Evolutionary conservation across 1,140 invertebrate genomes (phyloP).

Genomic region (Acromyrmex echinatior): DNA sequence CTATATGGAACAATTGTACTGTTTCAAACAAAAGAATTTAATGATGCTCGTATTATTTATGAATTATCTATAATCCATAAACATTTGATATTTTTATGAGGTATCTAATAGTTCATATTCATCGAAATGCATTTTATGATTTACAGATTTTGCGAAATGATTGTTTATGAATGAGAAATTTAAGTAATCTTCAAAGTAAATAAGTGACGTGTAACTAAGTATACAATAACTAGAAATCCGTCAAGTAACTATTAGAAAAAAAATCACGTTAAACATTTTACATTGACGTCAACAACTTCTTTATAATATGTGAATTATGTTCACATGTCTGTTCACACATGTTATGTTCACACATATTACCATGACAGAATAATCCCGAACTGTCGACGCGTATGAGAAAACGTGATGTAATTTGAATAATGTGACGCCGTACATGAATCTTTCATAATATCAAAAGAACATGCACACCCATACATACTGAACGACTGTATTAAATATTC

Average conservation of each 20-base stretch:
- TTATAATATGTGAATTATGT: conserved; percentile 13
- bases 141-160: background rate
- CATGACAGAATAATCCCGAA: conserved; percentile 52
- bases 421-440: conserved; percentile 43
- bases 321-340: background rate
- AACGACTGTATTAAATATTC: conserved; percentile 53
- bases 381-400: conserved; percentile 42
- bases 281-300: background rate
- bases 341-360: background rate
- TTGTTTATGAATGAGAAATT: background rate
- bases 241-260: background rate
- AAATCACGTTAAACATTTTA: conserved; percentile 1
- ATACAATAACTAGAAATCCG: background rate
- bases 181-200: background rate
- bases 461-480: background rate
- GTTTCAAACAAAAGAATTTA: no score
- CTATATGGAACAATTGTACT: no score
- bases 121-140: background rate
- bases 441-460: conserved; percentile 59
- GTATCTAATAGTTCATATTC: background rate
- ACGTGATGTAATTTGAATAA: conserved; percentile 55
- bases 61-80: background rate
- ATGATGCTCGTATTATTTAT: no score
- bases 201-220: background rate
- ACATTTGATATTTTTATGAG: background rate